Conservation (phyloP, 2,797 vertebrate genomes). For the Rhynchonycteris naso region DNA sequence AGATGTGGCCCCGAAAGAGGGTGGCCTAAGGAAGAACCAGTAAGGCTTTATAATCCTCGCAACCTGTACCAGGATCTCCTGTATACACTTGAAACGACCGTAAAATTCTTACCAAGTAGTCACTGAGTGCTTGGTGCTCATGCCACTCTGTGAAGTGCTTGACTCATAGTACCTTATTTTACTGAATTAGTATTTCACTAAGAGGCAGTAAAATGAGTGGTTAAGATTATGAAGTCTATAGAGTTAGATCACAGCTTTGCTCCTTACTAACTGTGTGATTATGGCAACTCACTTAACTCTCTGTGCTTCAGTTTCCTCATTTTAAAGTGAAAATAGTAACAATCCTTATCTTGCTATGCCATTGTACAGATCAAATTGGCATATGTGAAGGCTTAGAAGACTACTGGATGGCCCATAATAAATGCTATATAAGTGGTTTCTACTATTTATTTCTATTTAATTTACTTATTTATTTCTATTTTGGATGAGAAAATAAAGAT, state of each 20-base stretch:
- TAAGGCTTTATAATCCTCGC: background rate
- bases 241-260: background rate
- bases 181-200: background rate
- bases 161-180: background rate
- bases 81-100: background rate
- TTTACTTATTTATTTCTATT: background rate
- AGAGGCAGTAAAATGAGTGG: background rate
- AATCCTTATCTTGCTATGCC: background rate
- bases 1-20: background rate
- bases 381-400: background rate
- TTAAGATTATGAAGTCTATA: background rate
- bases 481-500: constrained; percentile 42
- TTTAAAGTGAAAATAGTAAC: background rate
- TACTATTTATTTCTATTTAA: constrained; percentile 10
- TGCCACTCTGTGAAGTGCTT: background rate
- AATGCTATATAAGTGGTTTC: background rate
- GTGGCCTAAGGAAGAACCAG: background rate
- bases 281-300: background rate
- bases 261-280: background rate
- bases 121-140: background rate
- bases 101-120: background rate
- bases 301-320: background rate
- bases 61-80: background rate
- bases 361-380: background rate
- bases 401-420: background rate